phyloP scores from a whole-genome alignment of 1,140 invertebrate species.

The Tetraneura akinire region DNA sequence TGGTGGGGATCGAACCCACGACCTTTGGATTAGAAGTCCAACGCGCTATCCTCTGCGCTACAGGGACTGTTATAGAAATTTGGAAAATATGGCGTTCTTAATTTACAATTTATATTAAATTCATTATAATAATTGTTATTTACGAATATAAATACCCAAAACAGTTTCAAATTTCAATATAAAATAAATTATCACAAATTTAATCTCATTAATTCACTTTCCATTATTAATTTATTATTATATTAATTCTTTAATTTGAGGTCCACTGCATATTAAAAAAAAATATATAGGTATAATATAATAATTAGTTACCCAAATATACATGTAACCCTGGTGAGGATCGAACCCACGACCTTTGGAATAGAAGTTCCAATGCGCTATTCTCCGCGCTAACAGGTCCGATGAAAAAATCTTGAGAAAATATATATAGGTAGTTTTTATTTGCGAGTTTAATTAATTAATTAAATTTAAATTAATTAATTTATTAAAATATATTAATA shows the following conservation, averaged over 20 bases:
- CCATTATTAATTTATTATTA: too few species aligned
- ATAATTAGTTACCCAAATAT: too few species aligned
- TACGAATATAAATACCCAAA: too few species aligned
- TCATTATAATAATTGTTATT: too few species aligned
- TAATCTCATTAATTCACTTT: too few species aligned
- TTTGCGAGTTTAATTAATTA: background rate
- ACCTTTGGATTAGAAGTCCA: slow-evolving; percentile 71
- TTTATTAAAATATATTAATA: too few species aligned
- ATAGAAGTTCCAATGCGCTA: slow-evolving; percentile 70
- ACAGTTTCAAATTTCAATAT: too few species aligned
- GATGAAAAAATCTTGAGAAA: background rate
- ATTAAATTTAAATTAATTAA: too few species aligned
- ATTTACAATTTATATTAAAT: background rate
- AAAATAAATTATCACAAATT: too few species aligned
- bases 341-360: slow-evolving; percentile 70
- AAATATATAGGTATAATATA: too few species aligned
- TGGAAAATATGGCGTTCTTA: background rate
- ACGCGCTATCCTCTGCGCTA: slow-evolving; percentile 69
- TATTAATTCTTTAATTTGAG: too few species aligned
- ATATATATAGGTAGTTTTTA: background rate
- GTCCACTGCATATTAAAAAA: too few species aligned
- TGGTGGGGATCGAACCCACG: slow-evolving; percentile 70
- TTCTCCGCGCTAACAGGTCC: slow-evolving; percentile 68
- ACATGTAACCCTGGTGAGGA: slow-evolving; percentile 69
- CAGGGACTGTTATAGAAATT: slow-evolving; percentile 59